Conservation (phyloP, 2,113 vertebrate genomes). For the Herpailurus yagouaroundi region DNA sequence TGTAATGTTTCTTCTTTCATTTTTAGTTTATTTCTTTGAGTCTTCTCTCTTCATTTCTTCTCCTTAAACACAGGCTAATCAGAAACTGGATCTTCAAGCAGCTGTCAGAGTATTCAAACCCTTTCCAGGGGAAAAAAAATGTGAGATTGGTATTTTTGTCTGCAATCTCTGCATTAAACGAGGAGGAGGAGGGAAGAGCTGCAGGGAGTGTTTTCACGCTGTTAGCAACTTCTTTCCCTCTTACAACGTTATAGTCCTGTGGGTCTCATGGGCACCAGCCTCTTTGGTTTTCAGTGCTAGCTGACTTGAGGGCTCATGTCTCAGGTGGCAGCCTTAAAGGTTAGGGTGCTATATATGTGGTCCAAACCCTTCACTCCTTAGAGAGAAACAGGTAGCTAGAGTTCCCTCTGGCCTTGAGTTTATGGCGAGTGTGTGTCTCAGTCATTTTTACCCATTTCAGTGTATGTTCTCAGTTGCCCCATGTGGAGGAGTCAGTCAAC, state of each 20-base stretch:
- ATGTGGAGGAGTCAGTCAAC: background rate
- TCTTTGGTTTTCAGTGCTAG: background rate
- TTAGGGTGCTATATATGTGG: background rate
- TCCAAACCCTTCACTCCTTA: background rate
- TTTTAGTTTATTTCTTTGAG: background rate
- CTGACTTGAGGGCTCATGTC: background rate
- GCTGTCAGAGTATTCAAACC: background rate
- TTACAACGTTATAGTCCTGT: background rate
- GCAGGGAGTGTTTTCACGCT: background rate
- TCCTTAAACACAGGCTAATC: background rate
- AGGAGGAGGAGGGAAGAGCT: too few species aligned
- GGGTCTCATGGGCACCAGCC: background rate
- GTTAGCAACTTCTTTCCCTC: background rate
- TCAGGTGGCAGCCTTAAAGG: background rate
- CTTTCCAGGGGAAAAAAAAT: background rate
- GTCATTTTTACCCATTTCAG: background rate
- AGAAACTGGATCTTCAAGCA: background rate
- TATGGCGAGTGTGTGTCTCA: background rate
- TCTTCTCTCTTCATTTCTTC: background rate
- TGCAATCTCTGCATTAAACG: background rate
- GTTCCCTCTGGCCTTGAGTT: background rate
- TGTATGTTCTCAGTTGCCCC: background rate
- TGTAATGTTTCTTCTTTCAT: background rate
- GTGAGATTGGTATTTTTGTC: background rate
- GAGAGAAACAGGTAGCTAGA: background rate